phyloP scores from a whole-genome alignment of 2,797 vertebrate genomes.

The Sebastes hubbsi region DNA sequence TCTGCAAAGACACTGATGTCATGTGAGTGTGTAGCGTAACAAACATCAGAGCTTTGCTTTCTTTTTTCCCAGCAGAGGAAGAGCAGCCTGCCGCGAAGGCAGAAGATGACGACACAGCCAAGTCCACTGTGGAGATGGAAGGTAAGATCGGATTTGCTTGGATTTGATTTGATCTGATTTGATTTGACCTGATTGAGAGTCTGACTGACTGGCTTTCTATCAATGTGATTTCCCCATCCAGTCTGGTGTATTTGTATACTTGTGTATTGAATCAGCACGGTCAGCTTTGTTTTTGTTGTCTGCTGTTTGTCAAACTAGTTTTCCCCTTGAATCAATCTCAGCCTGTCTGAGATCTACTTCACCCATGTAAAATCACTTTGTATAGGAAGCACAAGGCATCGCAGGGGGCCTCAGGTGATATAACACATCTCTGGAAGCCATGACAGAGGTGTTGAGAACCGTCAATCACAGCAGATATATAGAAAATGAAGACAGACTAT shows the following conservation, averaged over 20 bases:
- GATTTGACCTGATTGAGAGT: constrained; percentile 40
- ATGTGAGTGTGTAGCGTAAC: neutral
- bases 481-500: neutral
- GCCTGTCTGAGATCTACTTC: constrained; percentile 15
- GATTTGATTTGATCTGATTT: constrained; percentile 19
- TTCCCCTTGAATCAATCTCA: constrained; percentile 36
- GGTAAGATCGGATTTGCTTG: constrained; percentile 59
- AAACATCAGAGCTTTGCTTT: constrained; percentile 17
- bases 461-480: neutral
- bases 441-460: constrained; percentile 1
- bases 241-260: constrained; percentile 26
- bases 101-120: constrained; percentile 37
- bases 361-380: neutral
- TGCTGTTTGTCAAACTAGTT: constrained; percentile 29
- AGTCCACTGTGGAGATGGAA: constrained; percentile 56
- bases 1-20: neutral
- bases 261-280: constrained; percentile 33
- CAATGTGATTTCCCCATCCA: constrained; percentile 13
- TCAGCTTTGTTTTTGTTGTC: constrained; percentile 24
- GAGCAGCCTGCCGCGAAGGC: constrained; percentile 41
- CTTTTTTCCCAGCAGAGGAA: constrained; percentile 41
- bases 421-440: neutral
- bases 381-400: neutral
- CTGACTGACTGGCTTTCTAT: constrained; percentile 37
- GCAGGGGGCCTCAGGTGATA: constrained; percentile 1